Conservation (phyloP, 2,888 invertebrate species). For the Microchrysa polita region DNA sequence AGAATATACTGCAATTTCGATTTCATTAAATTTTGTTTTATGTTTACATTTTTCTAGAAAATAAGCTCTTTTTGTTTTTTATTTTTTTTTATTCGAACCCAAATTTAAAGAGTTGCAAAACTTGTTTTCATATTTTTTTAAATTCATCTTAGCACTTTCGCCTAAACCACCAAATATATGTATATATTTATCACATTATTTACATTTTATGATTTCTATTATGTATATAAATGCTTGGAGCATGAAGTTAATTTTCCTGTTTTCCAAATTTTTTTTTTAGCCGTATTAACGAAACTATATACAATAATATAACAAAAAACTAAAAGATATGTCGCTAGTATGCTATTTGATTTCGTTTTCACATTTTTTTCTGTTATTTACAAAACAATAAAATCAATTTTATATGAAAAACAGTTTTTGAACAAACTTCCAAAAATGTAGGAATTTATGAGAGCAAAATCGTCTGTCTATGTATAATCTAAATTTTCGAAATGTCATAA, state of each 20-base stretch:
- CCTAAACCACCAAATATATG: constrained; percentile 16
- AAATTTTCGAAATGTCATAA: constrained; percentile 21
- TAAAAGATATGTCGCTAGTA: constrained; percentile 9
- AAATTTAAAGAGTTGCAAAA: constrained; percentile 44
- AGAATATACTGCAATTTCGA: too few species aligned
- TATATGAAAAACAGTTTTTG: neutral
- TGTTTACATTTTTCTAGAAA: constrained; percentile 48
- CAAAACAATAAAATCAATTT: constrained; percentile 22
- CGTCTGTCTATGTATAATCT: too few species aligned
- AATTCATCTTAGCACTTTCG: neutral
- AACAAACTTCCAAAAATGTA: neutral
- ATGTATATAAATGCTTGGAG: constrained; percentile 24
- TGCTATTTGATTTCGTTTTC: neutral
- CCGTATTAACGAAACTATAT: constrained; percentile 5
- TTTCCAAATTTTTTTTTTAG: neutral
- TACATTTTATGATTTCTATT: constrained; percentile 42
- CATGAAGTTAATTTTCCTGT: neutral
- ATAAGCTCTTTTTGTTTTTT: constrained; percentile 47
- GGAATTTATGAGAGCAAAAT: neutral
- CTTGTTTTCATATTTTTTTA: neutral
- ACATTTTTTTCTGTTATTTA: constrained; percentile 24
- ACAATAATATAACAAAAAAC: constrained; percentile 16
- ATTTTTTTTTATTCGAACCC: constrained; percentile 30
- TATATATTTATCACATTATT: constrained; percentile 51
- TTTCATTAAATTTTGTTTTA: constrained; percentile 8